Base-by-base conservation (phyloP, 1,140 invertebrate genomes). In the Drosophila kurseongensis region DNA sequence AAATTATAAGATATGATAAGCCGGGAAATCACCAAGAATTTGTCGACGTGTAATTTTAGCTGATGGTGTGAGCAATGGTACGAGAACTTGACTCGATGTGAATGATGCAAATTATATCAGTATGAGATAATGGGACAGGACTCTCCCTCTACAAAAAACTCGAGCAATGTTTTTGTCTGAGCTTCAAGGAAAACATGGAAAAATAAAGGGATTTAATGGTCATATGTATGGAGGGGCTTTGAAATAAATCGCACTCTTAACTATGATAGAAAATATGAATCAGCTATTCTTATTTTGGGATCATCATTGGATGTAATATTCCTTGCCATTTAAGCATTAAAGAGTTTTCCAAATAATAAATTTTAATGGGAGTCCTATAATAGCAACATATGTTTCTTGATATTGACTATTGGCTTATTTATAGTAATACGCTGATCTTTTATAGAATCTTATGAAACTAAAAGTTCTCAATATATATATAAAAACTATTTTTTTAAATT, bases 101-200 rank as follows among this genome's bases (percentile, higher is more conserved):
- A 71, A 71, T 71, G 51, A 71, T 71, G 67, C 67, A 71, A 69
- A 71, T 71, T 71, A 57, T 69, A 69, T 71, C 51, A 71, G 63
- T 42, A 27, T 45, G 16, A 68, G 51, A 69, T 68, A 68, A 68
- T 68, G 38, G 65, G 40, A 44, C 47, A 68, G 14, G 5, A 36
- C 59, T 44, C 65, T 42, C 65, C 36, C 63, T 40, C 63, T 40
- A 32, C 44, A 6, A 59, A 16, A 47, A 48, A 35, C 9, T 32
- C 14, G 2, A 32, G 10, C 27, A 50, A 62, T 61, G 40, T 60
- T 45, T 45, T 60, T 38, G 18, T 56, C 35, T 55, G 32, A 41
- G 50, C 12, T 10, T 35, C 12, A 48, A 12, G 9, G 2, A 13
- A 48, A 32, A 41, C 7, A 61, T n/a, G 32, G 41, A 18, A 40